Evolutionary conservation across 1,140 invertebrate genomes (phyloP), one percentile per base, ranked within the genome.

Genomic region (Gryllus bimaculatus): DNA sequence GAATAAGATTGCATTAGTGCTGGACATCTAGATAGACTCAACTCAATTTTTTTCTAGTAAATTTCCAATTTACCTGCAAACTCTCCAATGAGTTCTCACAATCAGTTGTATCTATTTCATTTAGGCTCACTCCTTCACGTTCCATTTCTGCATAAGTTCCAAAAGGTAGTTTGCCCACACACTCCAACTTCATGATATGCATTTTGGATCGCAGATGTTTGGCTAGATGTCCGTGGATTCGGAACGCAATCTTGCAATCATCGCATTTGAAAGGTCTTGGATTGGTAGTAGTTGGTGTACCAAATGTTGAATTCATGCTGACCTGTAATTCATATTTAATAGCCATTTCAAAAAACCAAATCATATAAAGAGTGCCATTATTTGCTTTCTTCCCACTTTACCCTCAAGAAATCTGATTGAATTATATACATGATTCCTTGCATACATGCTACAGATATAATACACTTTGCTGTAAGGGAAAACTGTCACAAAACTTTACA

Each of bases 121-220:
- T 97, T 80, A 97, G 89, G 86, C 95, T 95, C 74, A 96, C 90
- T 73, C 95, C 94, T 21, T 93, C 94, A 47, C 95, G 89, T 86
- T 98, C 96, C 83, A 98, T 93, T 87, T 97, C 96, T 47, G 96
- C 96, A 84, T 96, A 98, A 48, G 96, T 95, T n/a, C 96, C 96
- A 84, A 96, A 96, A 0, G 97, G 96, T 80, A 99, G 85, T 87
- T 98, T 98, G 74, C 91, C 94, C 48, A 97, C 86, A 85, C 94
- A 96, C 85, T 98, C 97, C 73, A 99, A 88, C 83, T 95, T 93
- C 92, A 96, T 96, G 39, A 99, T 97, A 84, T 99, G 98, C 90
- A 96, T 95, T 89, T 98, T 98, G 48, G 96, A 98, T 73, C 97
- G 90, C 73, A 99, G 88, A 89, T 99, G 98, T 87, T 98, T 98